Percentiles rank a stretch among this genome's conserved stretches.
phyloP scores from a whole-genome alignment of 2,113 vertebrate species.

The Eudyptes chrysolophus region DNA sequence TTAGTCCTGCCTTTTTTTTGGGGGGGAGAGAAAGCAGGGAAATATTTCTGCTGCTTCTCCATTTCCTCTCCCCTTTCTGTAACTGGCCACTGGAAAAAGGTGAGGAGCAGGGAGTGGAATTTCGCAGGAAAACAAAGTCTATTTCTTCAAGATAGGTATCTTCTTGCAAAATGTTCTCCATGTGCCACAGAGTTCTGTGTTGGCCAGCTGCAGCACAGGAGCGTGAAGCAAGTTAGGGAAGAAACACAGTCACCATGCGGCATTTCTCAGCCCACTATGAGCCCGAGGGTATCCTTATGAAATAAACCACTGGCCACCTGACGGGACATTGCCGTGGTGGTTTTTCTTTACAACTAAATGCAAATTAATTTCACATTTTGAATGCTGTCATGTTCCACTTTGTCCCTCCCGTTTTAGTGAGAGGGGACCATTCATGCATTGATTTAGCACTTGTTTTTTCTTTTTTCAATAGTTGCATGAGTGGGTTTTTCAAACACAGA shows the following conservation, averaged over 20 bases:
- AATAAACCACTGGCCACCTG: not conserved
- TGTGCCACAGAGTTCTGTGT: not conserved
- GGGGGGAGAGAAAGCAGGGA: not conserved
- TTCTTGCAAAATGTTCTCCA: not conserved
- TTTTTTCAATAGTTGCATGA: not conserved
- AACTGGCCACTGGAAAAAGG: not conserved
- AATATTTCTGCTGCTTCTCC: not conserved
- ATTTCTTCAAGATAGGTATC: not conserved
- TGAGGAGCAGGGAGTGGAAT: not conserved
- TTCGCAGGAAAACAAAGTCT: not conserved
- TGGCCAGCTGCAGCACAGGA: not conserved
- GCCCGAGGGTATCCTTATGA: not conserved
- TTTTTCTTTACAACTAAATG: not conserved
- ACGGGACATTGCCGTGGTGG: fast-evolving
- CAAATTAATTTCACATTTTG: not conserved
- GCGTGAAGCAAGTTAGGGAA: not conserved
- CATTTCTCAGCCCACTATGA: not conserved
- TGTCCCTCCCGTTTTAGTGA: not conserved
- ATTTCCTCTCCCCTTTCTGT: not conserved
- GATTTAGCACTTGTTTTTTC: not conserved
- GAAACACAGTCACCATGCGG: not conserved
- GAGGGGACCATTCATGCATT: not conserved
- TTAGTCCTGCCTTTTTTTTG: not conserved
- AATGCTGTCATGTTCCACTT: not conserved
- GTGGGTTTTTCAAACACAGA: not conserved